phyloP scores from a whole-genome alignment of 2,113 vertebrate genomes.

The Jaculus jaculus region DNA sequence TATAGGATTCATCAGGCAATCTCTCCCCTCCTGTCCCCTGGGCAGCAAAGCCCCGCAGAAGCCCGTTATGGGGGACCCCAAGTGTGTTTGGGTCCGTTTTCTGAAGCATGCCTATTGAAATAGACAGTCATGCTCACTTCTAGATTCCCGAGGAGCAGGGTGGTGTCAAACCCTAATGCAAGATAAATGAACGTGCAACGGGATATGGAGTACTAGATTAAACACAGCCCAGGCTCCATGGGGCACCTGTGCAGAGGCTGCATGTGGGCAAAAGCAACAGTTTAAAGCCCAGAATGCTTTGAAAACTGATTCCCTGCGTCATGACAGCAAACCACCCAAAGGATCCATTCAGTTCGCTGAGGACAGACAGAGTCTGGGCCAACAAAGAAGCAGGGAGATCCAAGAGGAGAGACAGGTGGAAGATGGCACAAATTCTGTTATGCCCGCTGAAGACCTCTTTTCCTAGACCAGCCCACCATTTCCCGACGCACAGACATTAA shows the following conservation, averaged over 20 bases:
- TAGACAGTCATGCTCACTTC: neutral
- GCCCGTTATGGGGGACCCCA: neutral
- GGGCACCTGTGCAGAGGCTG: neutral
- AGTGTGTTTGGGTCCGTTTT: neutral
- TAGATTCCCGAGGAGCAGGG: neutral
- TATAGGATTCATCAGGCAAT: neutral
- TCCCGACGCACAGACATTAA: neutral
- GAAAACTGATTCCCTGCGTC: neutral
- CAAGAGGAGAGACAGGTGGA: neutral
- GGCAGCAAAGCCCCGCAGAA: neutral
- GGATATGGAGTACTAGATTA: neutral
- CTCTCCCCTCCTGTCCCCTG: neutral
- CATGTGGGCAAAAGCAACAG: neutral
- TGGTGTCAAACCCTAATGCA: accelerated
- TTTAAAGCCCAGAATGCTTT: neutral
- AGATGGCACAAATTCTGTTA: neutral
- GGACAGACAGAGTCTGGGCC: neutral
- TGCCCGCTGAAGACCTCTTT: neutral
- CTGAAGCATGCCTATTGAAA: neutral
- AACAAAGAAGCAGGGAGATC: neutral
- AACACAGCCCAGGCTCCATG: neutral
- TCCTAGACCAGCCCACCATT: neutral
- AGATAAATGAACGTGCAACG: neutral
- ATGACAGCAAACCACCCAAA: neutral
- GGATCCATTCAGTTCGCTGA: neutral